Evolutionary conservation across 2,113 vertebrate genomes (phyloP).

Genomic region (Brevimyrus niger): DNA sequence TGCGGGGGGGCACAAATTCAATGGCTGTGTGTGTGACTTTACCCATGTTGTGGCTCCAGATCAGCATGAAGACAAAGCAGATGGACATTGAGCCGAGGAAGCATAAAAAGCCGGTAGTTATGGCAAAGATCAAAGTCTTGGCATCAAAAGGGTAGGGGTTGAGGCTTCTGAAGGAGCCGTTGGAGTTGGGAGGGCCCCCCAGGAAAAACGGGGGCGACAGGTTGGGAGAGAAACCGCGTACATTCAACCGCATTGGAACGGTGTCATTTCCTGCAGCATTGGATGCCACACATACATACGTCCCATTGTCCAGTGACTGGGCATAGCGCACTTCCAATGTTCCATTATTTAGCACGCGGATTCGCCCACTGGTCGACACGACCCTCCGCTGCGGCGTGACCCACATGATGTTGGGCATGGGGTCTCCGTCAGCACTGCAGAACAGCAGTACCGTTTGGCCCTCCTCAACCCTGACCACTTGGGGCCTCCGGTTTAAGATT

Average conservation of each 20-base stretch:
- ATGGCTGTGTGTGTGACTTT: slow-evolving; percentile 72
- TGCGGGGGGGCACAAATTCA: slow-evolving; percentile 62
- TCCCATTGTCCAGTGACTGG: slow-evolving; percentile 65
- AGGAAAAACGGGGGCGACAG: slow-evolving; percentile 28
- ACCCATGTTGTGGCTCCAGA: slow-evolving; percentile 77
- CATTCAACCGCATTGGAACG: slow-evolving; percentile 56
- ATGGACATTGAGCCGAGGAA: slow-evolving; percentile 74
- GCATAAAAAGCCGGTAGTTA: slow-evolving; percentile 70
- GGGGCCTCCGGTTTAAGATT: slow-evolving; percentile 54
- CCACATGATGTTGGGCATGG: slow-evolving; percentile 66
- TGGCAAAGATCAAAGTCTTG: slow-evolving; percentile 65
- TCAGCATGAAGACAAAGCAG: slow-evolving; percentile 76
- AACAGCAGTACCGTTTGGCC: slow-evolving; percentile 61
- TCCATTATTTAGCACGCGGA: slow-evolving; percentile 62
- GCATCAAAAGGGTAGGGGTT: slow-evolving; percentile 52
- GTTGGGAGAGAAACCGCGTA: slow-evolving; percentile 49
- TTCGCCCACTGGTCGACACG: slow-evolving; percentile 52
- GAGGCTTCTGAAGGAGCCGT: slow-evolving; percentile 18
- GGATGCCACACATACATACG: slow-evolving; percentile 69
- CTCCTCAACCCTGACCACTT: slow-evolving; percentile 57
- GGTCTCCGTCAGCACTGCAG: slow-evolving; percentile 71
- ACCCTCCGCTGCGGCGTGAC: slow-evolving; percentile 53
- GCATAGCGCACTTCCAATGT: slow-evolving; percentile 70
- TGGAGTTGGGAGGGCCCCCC: slow-evolving; percentile 36
- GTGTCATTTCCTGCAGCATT: slow-evolving; percentile 74